phyloP scores from a whole-genome alignment of 2,797 vertebrate species.

The Jordanella pulchra region DNA sequence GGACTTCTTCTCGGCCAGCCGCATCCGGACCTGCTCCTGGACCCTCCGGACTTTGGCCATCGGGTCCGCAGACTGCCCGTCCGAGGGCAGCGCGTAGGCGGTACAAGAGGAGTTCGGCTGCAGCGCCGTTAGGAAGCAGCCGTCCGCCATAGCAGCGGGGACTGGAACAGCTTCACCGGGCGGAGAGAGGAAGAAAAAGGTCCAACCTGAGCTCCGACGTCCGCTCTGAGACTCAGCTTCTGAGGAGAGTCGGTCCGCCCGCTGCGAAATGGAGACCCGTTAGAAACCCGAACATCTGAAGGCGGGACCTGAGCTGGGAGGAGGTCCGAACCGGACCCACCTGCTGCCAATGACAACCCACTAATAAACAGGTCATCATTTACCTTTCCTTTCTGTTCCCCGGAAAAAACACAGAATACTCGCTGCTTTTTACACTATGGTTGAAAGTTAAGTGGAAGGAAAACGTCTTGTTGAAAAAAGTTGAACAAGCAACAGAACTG shows the following conservation, averaged over 20 bases:
- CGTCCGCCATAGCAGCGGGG: conserved; percentile 55
- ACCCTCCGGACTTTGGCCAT: conserved; percentile 83
- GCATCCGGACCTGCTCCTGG: conserved; percentile 91
- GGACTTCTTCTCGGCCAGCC: conserved; percentile 86
- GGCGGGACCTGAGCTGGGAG: conserved; percentile 40
- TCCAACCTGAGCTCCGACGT: neutral
- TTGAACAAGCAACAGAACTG: neutral
- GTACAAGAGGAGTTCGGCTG: conserved; percentile 88
- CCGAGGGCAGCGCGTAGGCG: conserved; percentile 87
- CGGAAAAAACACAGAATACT: too few relatives aligned
- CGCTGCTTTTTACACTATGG: neutral
- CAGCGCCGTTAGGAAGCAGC: conserved; percentile 88
- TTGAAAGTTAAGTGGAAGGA: neutral
- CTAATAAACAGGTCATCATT: neutral
- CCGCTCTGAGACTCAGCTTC: neutral
- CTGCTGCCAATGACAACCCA: conserved; percentile 31
- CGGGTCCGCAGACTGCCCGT: conserved; percentile 62
- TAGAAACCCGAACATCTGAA: neutral
- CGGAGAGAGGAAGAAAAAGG: neutral
- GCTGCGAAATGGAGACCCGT: conserved; percentile 35
- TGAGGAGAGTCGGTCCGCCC: conserved; percentile 6
- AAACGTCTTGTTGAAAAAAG: neutral
- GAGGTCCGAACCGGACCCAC: conserved; percentile 14
- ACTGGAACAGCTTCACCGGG: neutral
- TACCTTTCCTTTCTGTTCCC: too few relatives aligned